A percentile compares a stretch with the other conserved stretches of the same genome.
phyloP scores from a whole-genome alignment of 35 echinoderm and acorn worm genomes.

The Ophioderma brevispina region DNA sequence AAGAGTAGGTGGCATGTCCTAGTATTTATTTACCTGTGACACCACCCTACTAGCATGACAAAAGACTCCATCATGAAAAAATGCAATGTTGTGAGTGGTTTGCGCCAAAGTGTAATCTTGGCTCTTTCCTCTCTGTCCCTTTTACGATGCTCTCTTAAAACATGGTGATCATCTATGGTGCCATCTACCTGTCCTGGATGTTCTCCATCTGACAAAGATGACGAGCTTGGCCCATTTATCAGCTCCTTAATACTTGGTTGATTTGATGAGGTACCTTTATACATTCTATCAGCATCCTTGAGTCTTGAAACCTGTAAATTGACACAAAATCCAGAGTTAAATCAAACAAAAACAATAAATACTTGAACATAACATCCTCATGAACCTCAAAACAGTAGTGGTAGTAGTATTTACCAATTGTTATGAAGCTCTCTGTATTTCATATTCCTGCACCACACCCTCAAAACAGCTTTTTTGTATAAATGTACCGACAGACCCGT shows the following conservation, averaged over 20 bases:
- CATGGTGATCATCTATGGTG: conserved; percentile 63
- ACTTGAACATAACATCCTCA: too few species aligned
- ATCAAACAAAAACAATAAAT: too few species aligned
- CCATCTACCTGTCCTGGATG: neutral
- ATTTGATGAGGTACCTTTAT: neutral
- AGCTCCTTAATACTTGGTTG: conserved; percentile 63
- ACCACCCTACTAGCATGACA: conserved; percentile 88
- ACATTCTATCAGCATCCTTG: neutral
- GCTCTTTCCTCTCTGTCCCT: conserved; percentile 80
- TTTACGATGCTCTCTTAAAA: conserved; percentile 52
- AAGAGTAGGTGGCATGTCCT: too few species aligned
- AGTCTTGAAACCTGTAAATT: neutral
- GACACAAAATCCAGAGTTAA: too few species aligned
- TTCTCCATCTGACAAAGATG: neutral
- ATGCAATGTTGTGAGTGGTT: conserved; percentile 69
- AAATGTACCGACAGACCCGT: too few species aligned
- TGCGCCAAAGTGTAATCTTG: conserved; percentile 67
- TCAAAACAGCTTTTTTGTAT: too few species aligned
- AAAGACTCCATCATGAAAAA: conserved; percentile 78
- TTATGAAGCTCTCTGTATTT: too few species aligned
- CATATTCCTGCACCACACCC: too few species aligned
- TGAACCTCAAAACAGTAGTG: too few species aligned
- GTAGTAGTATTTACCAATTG: too few species aligned
- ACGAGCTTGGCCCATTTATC: conserved; percentile 55
- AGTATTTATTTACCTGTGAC: conserved; percentile 74